Base-by-base conservation (phyloP, 1,140 invertebrate genomes). In the Aphidius gifuensis region DNA sequence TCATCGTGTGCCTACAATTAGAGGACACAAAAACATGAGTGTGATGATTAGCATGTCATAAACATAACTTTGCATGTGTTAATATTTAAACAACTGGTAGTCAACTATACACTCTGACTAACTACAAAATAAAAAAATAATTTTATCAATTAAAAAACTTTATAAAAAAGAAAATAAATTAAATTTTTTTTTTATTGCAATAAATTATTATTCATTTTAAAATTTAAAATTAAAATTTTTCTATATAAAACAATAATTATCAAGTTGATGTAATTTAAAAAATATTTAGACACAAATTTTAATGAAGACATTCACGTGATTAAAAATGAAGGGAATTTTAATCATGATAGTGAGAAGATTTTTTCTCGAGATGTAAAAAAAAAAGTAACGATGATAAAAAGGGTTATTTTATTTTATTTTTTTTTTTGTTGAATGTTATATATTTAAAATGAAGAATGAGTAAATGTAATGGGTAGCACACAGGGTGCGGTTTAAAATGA, bases 401-500 rank as follows among this genome's bases (percentile, higher is more conserved):
- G 23, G 23, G 23, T 32, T 32, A 4, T 32, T 32, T 32, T 32
- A 1, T 32, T 1, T 32, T 32, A 1, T 3, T 32, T 32, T 32
- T 32, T 32, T 3, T 32, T 32, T 32, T 32, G 23, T 32, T 32
- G 23, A 32, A 32, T 32, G 23, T 32, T 32, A 3, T 32, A 32
- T 32, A 32, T 32, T 32, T 32, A 3, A 32, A 32, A 32, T 32
- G 23, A 32, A 32, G 23, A 32, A 32, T 32, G 23, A 32, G 23
- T 32, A 32, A 32, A 32, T 32, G 23, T 32, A 32, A 32, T 32
- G 23, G 23, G 23, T 32, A 3, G 58, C 46, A n/a, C 62, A 51
- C 58, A 68, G 69, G 66, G 68, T 63, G 68, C 68, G 69, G 67
- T 77, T 16, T 73, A 73, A 80, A 80, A 79, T 72, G 74, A 79